Base-by-base conservation (phyloP, 2,113 vertebrate genomes). In the Guaruba guarouba region DNA sequence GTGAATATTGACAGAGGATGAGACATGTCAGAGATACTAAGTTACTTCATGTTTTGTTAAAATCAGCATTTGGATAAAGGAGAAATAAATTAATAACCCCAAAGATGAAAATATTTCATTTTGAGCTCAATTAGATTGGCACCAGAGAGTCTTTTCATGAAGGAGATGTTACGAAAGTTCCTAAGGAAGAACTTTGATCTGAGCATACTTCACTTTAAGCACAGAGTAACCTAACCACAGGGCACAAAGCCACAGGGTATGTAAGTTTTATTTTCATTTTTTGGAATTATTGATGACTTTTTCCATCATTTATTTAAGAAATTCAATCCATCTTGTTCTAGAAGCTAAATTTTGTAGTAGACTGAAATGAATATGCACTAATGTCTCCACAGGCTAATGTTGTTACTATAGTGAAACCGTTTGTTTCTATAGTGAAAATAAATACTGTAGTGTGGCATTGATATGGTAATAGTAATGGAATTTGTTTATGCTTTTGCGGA, bases 241-340 rank as follows among this genome's bases (percentile, higher is more conserved):
- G 76, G 91, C 83, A 86, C 24, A 75, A 67, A 95, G 77, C 94
- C 88, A 88, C 51, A 78, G 77, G 43, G 85, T 83, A 66, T 9
- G 1, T 86, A 91, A 93, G 63, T 64, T 95, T 85, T 93, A 35
- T 90, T 96, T 94, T 69, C 8, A 33, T 76, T 92, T 93, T 76
- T 77, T 90, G 8, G 80, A 80, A 35, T 92, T 94, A 91, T 88
- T 91, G 59, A 93, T 94, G 68, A 86, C 20, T 95, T 96, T 96
- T 95, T 48, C 93, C 87, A 44, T 93, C 1, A 46, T 83, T 93
- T 94, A 51, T 86, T 43, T 77, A 86, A 86, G 82, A 93, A 87
- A 95, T 86, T 86, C 35, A 88, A 83, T 95, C 46, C 61, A 44
- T 74, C 57, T 83, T 93, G 43, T 88, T 86, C 28, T 49, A 88